Percentiles rank a stretch among this genome's conserved stretches.
Evolutionary conservation across 1,140 invertebrate species (phyloP).

Genomic region (Drosophila cardini): DNA sequence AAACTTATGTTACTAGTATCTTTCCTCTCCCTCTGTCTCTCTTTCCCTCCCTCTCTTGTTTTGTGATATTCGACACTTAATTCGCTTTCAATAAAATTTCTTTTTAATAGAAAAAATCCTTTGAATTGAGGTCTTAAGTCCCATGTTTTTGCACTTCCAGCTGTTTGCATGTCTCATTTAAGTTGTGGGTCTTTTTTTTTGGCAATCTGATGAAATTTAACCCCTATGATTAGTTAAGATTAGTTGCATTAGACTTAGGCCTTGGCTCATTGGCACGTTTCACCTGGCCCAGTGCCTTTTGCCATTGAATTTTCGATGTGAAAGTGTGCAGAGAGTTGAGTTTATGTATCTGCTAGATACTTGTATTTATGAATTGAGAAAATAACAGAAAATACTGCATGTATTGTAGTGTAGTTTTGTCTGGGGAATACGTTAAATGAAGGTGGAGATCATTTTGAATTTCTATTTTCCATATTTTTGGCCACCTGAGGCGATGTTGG

Average conservation of each 20-base stretch:
- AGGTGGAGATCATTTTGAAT: constrained; percentile 33
- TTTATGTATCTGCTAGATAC: constrained; percentile 55
- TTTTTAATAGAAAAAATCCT: constrained; percentile 7
- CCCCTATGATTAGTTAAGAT: constrained; percentile 58
- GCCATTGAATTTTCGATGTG: constrained; percentile 49
- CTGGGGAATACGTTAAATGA: constrained; percentile 17
- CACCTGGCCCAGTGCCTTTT: constrained; percentile 64
- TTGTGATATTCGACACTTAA: constrained; percentile 4
- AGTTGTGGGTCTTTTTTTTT: not conserved
- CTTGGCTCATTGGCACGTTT: constrained; percentile 40
- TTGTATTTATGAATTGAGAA: constrained; percentile 49
- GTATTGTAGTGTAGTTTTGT: constrained; percentile 27
- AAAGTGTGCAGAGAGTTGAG: constrained; percentile 56
- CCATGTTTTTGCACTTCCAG: constrained; percentile 13
- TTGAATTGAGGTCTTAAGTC: not conserved
- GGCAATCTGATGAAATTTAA: constrained; percentile 49
- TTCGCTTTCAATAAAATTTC: constrained; percentile 16
- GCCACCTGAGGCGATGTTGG: constrained; percentile 69
- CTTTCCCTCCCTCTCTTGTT: not conserved
- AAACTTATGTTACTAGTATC: not conserved
- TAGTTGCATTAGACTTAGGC: constrained; percentile 35
- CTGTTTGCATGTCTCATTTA: constrained; percentile 31
- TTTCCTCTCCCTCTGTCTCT: no score
- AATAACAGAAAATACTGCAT: constrained; percentile 23
- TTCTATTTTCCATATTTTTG: not conserved